Base-by-base conservation (phyloP, 2,888 invertebrate genomes). In the Augochlorella aurata region DNA sequence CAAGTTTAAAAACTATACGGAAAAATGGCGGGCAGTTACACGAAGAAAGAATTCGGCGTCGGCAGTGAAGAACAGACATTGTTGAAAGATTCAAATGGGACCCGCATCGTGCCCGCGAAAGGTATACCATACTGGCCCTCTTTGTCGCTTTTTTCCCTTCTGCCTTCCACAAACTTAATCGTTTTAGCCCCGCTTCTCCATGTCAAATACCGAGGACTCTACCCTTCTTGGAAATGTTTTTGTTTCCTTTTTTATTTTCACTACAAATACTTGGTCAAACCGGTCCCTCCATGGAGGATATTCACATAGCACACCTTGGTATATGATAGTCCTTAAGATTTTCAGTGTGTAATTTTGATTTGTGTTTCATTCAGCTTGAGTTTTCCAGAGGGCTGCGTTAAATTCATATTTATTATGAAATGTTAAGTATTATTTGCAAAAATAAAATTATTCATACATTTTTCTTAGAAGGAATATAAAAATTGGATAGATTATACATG, bases 11-110 rank as follows among this genome's bases (percentile, higher is more conserved):
- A 78, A 77, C 21, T 71, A 38, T 29, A 21, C 21, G 61, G 44
- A 84, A 90, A 89, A 89, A 93, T 93, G 93, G 93, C 93, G 87
- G 93, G 93, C 78, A 93, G 90, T 67, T 93, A 93, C 77, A 93
- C 92, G 74, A 93, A 92, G 85, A 93, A 92, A 77, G 93, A 93
- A 81, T 93, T 91, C 82, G 89, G 91, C 74, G 81, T 87, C 21
- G 93, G 92, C n/a, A 90, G 92, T 18, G 93, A 93, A 82, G 93
- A 93, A 79, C 93, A 93, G 71, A 93, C 92, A 8, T 90, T 93
- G 44, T 85, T 93, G 7, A 92, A 92, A 85, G 92, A 93, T 77
- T 88, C 90, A 5, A 93, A 92, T 75, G 92, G 92, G 49, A 88
- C 91, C 68, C 89, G 91, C 45, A 91, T 92, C 72, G 87, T 92